Evolutionary conservation across 1,140 invertebrate species (phyloP), one percentile per base, ranked within the genome.

Genomic region (Stegodyphus dumicola): DNA sequence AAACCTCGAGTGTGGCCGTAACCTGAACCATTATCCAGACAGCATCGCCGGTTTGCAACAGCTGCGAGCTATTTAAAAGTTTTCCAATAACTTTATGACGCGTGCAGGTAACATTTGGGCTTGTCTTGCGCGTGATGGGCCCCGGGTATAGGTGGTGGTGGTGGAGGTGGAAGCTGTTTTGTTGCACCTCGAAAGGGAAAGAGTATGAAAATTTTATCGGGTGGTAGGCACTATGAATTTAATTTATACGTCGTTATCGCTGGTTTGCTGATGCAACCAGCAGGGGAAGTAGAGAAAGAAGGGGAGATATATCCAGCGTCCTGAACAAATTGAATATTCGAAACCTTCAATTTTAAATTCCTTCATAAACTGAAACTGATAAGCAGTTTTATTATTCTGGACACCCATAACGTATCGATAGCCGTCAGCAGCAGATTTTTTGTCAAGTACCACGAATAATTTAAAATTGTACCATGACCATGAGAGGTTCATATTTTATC

Each of bases 81-180:
- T 81, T 67, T 81, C 69, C 66, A 78, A 78, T 78, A 78, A 78
- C 53, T 81, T 81, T 81, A 81, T 33, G 78, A 65, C 70, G 52
- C 78, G 53, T 18, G 13, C 78, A 73, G 78, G 78, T 81, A 81
- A 81, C 78, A 65, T 81, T 78, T 73, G 70, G 69, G 54, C 18
- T 48, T 48, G 52, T 70, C 77, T 60, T 60, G 9, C 15, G 56
- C 9, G 9, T 67, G 65, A 67, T 67, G 65, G 65, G 56, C 56
- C 15, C 1, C 56, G 9, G 17, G 65, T 7, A n/a, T 2, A n/a
- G 7, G 65, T 17, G 65, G 11, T 7, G 9, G 56, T 60, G 56
- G 11, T 15, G 56, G 15, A 60, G 56, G 9, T 60, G 56, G 15
- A 15, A 15, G 4, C 56, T 60, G 51, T 65, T 65, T 77, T 13